Evolutionary conservation across 2,113 vertebrate species (phyloP).

Genomic region (Psittacus erithacus): DNA sequence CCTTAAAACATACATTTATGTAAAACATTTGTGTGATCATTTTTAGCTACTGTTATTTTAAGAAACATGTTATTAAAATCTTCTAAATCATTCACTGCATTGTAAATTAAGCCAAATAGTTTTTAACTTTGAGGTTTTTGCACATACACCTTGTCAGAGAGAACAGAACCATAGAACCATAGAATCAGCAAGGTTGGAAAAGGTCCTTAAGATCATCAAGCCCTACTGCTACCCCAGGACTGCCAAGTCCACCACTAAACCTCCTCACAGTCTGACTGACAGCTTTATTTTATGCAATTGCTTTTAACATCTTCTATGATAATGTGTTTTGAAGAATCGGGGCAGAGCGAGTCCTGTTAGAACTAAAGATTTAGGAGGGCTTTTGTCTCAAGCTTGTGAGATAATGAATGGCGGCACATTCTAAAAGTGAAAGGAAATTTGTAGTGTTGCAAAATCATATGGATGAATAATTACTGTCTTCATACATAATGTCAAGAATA

Average conservation of each 20-base stretch:
- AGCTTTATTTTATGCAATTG: neutral
- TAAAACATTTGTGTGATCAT: neutral
- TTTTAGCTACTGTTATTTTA: neutral
- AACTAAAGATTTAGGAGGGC: neutral
- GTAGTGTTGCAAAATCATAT: neutral
- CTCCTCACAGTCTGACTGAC: neutral
- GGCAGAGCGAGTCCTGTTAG: neutral
- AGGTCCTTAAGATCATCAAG: neutral
- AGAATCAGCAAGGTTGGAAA: neutral
- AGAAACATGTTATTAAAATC: neutral
- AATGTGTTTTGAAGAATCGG: neutral
- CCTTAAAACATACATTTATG: neutral
- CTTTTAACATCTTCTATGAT: neutral
- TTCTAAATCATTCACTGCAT: neutral
- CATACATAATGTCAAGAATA: neutral
- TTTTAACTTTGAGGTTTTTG: neutral
- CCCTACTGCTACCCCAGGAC: neutral
- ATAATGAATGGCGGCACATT: neutral
- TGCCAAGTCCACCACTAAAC: neutral
- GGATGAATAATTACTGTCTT: slow-evolving; percentile 22
- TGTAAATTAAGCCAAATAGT: neutral
- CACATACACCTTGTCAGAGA: accelerated
- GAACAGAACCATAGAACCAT: neutral
- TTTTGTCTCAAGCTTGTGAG: neutral
- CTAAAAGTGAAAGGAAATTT: neutral